Evolutionary conservation across 2,113 vertebrate species (phyloP), one percentile per base, ranked within the genome.

Genomic region (Lycocorax pyrrhopterus): DNA sequence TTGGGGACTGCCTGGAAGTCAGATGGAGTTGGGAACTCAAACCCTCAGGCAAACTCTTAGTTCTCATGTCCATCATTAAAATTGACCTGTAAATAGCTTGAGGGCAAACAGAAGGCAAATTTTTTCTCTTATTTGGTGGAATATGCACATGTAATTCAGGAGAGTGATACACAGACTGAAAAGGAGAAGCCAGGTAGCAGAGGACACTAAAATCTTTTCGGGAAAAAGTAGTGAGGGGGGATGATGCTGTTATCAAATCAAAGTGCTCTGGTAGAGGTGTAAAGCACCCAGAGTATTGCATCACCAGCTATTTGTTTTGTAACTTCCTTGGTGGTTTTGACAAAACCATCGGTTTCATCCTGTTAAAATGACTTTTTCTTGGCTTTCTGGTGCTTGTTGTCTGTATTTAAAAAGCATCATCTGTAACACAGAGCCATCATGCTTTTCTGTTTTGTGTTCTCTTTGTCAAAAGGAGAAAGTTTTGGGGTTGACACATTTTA

Each of bases 1-100:
- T 32, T 71, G 29, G 74, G 43, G 58, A 51, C 55, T 86, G 51
- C 33, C 69, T 87, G 63, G 53, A 59, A 89, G 86, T 67, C 44
- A 83, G 56, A 71, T 1, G 18, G 84, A 93, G 62, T 5, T 67
- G 21, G 79, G 16, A 85, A 52, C 30, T 59, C n/a, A 58, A 41
- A 63, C 56, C 47, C 63, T 87, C 32, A 1, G 39, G 93, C 85
- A 66, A 90, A 87, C 72, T 51, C 58, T 81, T 73, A 53, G 49
- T 74, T 93, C 76, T 79, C 30, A 52, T 81, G 84, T 80, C 78
- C 68, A 21, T 95, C 91, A 74, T 60, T 68, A 89, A 72, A 93
- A 94, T 25, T 84, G 77, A 89, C 73, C 84, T 89, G 76, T 87
- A 95, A 82, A 90, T 64, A 93, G 84, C 84, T 94, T 75, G 35